Percentiles rank a stretch among this genome's conserved stretches.
phyloP scores from a whole-genome alignment of 64 coral and sea anemone species.

The Montipora foliosa region DNA sequence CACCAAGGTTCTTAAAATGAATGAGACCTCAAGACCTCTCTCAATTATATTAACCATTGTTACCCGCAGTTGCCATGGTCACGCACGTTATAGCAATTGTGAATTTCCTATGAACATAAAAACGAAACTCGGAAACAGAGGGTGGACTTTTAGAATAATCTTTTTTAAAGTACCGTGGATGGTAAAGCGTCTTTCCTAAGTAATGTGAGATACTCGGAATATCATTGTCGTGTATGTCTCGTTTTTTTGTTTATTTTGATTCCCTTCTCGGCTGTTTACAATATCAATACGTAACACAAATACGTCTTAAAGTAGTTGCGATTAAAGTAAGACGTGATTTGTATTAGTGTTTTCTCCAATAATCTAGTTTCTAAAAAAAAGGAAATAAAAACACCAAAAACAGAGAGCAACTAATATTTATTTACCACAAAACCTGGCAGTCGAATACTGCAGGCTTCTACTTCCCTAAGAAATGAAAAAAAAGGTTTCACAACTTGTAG shows the following conservation, averaged over 20 bases:
- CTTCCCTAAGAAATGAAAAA: too few relatives aligned
- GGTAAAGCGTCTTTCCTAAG: too few relatives aligned
- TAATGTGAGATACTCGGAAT: not conserved
- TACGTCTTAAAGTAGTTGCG: not conserved
- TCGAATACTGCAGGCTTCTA: not conserved
- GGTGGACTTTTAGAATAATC: too few relatives aligned
- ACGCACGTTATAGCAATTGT: not conserved
- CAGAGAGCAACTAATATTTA: not conserved
- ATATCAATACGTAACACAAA: not conserved
- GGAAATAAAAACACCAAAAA: not conserved
- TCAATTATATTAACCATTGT: slow-evolving; percentile 30
- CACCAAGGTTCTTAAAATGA: not conserved
- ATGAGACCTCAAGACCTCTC: not conserved
- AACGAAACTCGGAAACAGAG: not conserved
- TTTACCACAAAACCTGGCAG: not conserved
- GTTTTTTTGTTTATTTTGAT: slow-evolving; percentile 5
- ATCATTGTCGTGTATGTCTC: not conserved
- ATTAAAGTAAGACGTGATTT: not conserved
- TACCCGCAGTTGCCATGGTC: not conserved
- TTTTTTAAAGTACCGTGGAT: too few relatives aligned
- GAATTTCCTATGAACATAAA: slow-evolving; percentile 27
- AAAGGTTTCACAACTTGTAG: not conserved
- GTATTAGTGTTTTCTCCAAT: not conserved
- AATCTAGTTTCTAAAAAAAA: not conserved
- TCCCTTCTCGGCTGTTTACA: not conserved